Conservation (phyloP, 2,888 invertebrate genomes). For the Adelphocoris suturalis region DNA sequence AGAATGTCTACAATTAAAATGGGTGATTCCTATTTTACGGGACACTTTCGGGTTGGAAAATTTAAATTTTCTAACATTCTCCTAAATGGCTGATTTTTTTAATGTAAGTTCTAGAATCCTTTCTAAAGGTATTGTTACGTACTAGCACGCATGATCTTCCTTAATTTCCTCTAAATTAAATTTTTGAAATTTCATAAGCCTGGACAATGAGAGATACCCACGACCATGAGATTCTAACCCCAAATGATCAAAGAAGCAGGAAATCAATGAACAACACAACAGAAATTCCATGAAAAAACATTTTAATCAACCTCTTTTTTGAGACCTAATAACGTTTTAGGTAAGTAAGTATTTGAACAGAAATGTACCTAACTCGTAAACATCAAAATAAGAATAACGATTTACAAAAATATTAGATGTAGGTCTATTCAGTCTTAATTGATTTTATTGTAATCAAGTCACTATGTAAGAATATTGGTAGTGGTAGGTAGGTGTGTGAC, state of each 20-base stretch:
- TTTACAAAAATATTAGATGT: no score
- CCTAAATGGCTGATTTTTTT: neutral
- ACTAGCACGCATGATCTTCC: neutral
- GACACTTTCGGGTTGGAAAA: no score
- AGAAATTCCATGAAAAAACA: neutral
- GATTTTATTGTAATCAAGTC: no score
- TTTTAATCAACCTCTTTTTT: neutral
- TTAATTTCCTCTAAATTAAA: neutral
- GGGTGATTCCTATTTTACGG: no score
- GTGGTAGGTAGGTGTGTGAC: neutral
- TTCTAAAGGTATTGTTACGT: neutral
- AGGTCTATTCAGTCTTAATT: no score
- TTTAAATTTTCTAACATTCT: no score
- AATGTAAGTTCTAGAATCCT: neutral
- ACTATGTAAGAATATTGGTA: no score
- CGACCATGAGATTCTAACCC: neutral
- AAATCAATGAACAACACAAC: neutral
- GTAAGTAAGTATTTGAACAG: no score
- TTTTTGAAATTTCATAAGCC: neutral
- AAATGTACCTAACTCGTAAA: no score
- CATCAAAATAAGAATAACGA: no score
- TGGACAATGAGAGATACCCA: neutral
- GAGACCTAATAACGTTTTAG: no score
- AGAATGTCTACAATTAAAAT: no score
- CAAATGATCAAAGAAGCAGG: neutral